These are phyloP conservation scores for Bombyx huttoni DNA, from an alignment of 2,888 invertebrate genomes.

Conservation along the genomic window DNA sequence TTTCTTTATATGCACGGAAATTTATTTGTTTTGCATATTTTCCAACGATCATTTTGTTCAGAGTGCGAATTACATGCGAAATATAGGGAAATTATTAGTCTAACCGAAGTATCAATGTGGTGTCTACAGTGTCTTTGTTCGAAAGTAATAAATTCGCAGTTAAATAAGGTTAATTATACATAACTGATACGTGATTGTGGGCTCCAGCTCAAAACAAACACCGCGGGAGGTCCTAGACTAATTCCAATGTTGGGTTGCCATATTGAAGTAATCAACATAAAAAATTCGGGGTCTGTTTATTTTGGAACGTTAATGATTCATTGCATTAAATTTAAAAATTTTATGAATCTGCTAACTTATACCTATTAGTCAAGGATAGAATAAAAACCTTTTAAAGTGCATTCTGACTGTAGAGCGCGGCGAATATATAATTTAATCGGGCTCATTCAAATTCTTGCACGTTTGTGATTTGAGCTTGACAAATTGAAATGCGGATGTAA, in stretches of 20 bases:
- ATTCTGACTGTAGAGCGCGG: neutral
- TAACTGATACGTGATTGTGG: neutral
- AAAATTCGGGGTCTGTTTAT: neutral
- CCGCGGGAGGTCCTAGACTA: neutral
- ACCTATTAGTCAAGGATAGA: neutral
- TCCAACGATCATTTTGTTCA: too few relatives aligned
- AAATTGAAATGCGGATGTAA: neutral
- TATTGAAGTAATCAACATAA: neutral
- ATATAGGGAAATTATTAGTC: too few relatives aligned
- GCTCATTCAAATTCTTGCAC: neutral
- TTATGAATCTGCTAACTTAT: neutral
- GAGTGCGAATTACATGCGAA: too few relatives aligned
- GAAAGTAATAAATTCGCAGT: too few relatives aligned
- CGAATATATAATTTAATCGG: neutral
- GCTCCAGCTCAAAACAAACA: neutral
- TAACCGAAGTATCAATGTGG: too few relatives aligned
- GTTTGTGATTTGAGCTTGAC: neutral
- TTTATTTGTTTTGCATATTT: too few relatives aligned
- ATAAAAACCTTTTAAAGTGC: neutral
- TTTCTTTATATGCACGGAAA: too few relatives aligned
- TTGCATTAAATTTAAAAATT: neutral
- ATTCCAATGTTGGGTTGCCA: neutral
- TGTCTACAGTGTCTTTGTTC: too few relatives aligned
- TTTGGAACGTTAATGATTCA: neutral
- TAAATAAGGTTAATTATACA: too few relatives aligned